Conservation (phyloP, 2,888 invertebrate species). For the Machimus rusticus region DNA sequence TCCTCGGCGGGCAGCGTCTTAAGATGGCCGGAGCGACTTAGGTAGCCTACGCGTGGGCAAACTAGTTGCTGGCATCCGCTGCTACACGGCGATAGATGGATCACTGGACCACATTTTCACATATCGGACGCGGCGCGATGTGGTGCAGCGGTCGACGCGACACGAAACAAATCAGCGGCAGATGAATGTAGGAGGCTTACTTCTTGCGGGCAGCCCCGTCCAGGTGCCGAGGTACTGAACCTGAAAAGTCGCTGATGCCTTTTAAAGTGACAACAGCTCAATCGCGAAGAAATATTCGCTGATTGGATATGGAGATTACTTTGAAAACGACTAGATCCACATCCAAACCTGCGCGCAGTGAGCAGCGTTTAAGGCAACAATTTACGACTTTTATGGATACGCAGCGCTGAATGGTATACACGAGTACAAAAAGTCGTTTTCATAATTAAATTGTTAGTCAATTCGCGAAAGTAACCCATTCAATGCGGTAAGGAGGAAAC, state of each 20-base stretch:
- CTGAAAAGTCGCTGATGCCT: background rate
- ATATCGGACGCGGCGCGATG: background rate
- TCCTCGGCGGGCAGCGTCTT: background rate
- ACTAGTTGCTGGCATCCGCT: constrained; percentile 6
- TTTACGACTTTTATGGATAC: background rate
- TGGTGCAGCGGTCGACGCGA: background rate
- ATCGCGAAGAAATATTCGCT: background rate
- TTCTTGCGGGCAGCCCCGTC: background rate
- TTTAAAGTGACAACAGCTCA: constrained; percentile 4
- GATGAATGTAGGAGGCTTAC: background rate
- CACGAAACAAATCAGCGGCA: background rate
- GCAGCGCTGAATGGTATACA: background rate
- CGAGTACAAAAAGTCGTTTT: background rate
- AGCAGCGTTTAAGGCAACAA: background rate
- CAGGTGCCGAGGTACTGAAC: background rate
- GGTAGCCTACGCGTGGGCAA: background rate
- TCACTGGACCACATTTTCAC: background rate
- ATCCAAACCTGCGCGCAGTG: background rate
- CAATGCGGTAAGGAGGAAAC: background rate
- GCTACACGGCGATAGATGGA: background rate
- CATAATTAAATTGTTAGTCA: background rate
- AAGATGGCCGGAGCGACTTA: background rate
- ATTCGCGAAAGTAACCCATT: background rate
- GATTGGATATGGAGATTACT: background rate
- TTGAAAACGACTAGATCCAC: background rate